These are phyloP conservation scores for Xerus rutilus DNA, from an alignment of 2,797 vertebrate genomes.

Conservation along the genomic window DNA sequence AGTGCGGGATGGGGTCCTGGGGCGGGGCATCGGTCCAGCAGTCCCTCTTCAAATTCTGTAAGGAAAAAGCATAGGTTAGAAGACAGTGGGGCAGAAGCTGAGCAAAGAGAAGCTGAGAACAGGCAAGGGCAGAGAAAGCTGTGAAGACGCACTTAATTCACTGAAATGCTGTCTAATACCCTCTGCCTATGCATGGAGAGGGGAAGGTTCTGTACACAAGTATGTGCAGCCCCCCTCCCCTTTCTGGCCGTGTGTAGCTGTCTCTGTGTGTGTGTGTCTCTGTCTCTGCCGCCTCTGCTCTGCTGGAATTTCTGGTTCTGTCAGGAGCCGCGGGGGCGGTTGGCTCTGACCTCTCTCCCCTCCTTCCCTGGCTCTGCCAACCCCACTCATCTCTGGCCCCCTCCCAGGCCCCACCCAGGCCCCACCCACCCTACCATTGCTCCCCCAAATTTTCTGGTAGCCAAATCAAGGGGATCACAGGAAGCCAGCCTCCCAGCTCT, in stretches of 20 bases:
- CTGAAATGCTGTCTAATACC: background rate
- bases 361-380: background rate
- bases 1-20: constrained; percentile 83
- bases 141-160: background rate
- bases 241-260: constrained; percentile 50
- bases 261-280: constrained; percentile 64
- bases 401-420: constrained; percentile 1
- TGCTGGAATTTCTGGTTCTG: constrained; percentile 86
- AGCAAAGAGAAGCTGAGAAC: background rate
- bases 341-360: constrained; percentile 91
- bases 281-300: constrained; percentile 79
- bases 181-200: background rate
- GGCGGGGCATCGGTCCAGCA: constrained; percentile 89
- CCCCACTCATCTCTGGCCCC: constrained; percentile 32
- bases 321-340: constrained; percentile 86
- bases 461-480: constrained; percentile 73
- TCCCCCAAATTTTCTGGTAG: constrained; percentile 62
- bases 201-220: background rate
- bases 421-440: background rate
- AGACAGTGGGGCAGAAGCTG: background rate
- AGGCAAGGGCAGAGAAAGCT: background rate
- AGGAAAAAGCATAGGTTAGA: constrained; percentile 54
- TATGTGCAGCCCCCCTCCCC: constrained; percentile 33
- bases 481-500: constrained; percentile 76
- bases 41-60: constrained; percentile 92